Evolutionary conservation across 2,113 vertebrate species (phyloP).

Genomic region (Columbina picui): DNA sequence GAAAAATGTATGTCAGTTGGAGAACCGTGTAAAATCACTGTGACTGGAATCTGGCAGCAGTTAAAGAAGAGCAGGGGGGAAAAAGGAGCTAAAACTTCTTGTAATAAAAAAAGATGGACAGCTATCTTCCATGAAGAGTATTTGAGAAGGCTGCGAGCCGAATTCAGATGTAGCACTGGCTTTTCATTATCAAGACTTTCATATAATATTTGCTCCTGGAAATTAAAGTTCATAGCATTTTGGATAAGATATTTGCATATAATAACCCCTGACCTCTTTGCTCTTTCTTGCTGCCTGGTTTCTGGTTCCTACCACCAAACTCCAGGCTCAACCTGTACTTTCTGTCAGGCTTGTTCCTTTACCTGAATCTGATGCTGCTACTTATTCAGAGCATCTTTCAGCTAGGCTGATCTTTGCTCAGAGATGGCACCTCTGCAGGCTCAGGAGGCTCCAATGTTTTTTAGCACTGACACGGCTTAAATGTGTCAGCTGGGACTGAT

Average conservation of each 20-base stretch:
- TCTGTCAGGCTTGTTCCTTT: neutral
- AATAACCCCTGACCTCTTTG: neutral
- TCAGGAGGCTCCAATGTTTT: neutral
- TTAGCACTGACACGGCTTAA: neutral
- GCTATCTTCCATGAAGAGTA: neutral
- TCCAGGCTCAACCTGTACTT: neutral
- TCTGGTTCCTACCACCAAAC: neutral
- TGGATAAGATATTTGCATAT: neutral
- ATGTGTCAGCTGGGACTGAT: neutral
- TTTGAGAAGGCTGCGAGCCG: neutral
- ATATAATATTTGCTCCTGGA: constrained; percentile 2
- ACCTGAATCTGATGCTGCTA: neutral
- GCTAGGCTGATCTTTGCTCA: neutral
- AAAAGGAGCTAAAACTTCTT: neutral
- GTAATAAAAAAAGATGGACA: neutral
- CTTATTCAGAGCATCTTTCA: constrained; percentile 2
- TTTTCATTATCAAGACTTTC: neutral
- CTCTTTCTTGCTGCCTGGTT: neutral
- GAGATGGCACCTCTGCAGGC: neutral
- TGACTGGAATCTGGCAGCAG: neutral
- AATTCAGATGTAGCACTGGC: neutral
- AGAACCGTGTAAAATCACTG: neutral
- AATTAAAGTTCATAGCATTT: constrained; percentile 19
- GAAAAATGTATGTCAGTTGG: neutral
- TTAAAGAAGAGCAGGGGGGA: neutral